Percentiles rank a stretch among this genome's conserved stretches.
phyloP scores from a whole-genome alignment of 1,140 invertebrate species.

The Oedothorax gibbosus region DNA sequence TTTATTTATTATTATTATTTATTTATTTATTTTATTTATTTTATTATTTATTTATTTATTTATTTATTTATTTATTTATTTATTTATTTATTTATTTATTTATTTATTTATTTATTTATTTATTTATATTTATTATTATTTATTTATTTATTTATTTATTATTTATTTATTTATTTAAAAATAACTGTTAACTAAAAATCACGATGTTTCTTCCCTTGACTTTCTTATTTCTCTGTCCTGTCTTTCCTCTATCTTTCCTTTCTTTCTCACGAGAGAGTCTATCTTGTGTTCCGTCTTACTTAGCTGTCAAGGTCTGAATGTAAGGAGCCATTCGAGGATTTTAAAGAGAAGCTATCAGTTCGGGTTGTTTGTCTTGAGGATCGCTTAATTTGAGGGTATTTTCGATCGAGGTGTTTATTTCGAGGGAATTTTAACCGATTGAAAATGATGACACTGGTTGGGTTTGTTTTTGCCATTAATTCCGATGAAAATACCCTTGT shows the following conservation, averaged over 20 bases:
- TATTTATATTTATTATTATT: too few relatives aligned
- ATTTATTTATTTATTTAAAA: too few relatives aligned
- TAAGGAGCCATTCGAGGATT: conserved; percentile 35
- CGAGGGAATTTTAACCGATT: not conserved
- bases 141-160: too few relatives aligned
- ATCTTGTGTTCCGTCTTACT: conserved; percentile 41
- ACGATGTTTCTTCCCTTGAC: not conserved
- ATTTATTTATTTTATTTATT: too few relatives aligned
- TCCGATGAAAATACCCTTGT: too few relatives aligned
- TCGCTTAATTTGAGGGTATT: conserved; percentile 20
- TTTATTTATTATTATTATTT: too few relatives aligned
- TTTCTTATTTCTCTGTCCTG: not conserved
- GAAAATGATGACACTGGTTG: not conserved
- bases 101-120: too few relatives aligned
- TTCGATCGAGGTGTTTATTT: not conserved
- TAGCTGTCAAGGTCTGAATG: conserved; percentile 37
- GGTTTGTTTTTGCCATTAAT: too few relatives aligned
- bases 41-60: too few relatives aligned
- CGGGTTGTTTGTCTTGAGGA: conserved; percentile 19
- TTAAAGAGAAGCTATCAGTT: conserved; percentile 39
- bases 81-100: too few relatives aligned
- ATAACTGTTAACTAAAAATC: too few relatives aligned
- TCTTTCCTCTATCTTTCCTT: conserved; percentile 7
- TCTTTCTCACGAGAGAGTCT: not conserved
- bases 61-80: too few relatives aligned